phyloP scores from a whole-genome alignment of 2,888 invertebrate species.

The Cosmia pyralina region DNA sequence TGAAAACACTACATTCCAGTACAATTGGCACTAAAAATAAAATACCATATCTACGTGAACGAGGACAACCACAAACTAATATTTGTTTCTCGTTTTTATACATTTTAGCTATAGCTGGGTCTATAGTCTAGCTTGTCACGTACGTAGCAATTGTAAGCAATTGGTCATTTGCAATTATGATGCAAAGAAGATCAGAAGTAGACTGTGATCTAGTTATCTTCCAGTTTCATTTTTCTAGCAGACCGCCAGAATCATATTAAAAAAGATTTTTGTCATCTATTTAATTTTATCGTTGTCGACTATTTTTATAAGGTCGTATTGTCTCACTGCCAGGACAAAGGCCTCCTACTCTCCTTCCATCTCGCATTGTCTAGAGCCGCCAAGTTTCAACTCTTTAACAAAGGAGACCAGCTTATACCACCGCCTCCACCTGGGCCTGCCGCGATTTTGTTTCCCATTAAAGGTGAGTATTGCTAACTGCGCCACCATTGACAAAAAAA shows the following conservation, averaged over 20 bases:
- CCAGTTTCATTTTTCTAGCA: slow-evolving; percentile 22
- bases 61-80: slow-evolving; percentile 51
- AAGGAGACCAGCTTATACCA: background rate
- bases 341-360: background rate
- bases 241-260: background rate
- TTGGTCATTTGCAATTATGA: slow-evolving; percentile 59
- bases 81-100: slow-evolving; percentile 53
- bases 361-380: background rate
- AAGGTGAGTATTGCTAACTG: too few relatives aligned
- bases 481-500: too few relatives aligned
- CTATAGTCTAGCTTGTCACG: slow-evolving; percentile 56
- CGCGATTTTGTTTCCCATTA: too few relatives aligned
- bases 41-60: slow-evolving; percentile 58
- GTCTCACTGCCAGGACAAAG: background rate
- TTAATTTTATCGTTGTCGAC: background rate
- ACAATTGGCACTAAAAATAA: slow-evolving; percentile 36
- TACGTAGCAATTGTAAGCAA: slow-evolving; percentile 56
- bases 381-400: background rate
- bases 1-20: slow-evolving; percentile 44
- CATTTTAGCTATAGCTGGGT: slow-evolving; percentile 25
- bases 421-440: too few relatives aligned
- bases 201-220: slow-evolving; percentile 40
- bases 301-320: background rate
- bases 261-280: background rate
- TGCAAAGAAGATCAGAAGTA: slow-evolving; percentile 54